Percentiles rank a stretch among this genome's conserved stretches.
These are phyloP conservation scores for Lepisosteus osseus DNA, from an alignment of 2,113 vertebrate genomes.

Conservation along the genomic window DNA sequence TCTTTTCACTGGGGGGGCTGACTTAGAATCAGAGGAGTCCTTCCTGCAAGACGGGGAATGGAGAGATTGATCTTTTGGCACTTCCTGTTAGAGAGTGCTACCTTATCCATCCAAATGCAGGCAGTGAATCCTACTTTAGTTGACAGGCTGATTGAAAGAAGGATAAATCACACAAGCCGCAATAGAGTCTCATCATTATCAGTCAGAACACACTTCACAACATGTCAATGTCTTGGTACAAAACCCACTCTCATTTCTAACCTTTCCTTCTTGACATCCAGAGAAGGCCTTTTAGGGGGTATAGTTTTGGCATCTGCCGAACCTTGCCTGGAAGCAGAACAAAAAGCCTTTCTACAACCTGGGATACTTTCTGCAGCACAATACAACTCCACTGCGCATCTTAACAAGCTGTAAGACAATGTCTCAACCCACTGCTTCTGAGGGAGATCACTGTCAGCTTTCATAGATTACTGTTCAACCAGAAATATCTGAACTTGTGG, in stretches of 20 bases:
- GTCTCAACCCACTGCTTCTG: no score
- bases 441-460: no score
- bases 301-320: background rate
- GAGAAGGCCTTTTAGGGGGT: background rate
- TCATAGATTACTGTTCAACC: no score
- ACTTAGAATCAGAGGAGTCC: constrained; percentile 57
- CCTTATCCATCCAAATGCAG: no score
- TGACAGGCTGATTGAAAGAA: background rate
- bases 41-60: constrained; percentile 46
- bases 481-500: no score
- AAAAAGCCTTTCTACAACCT: background rate
- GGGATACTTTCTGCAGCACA: background rate
- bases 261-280: constrained; percentile 61
- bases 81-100: no score
- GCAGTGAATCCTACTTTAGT: background rate
- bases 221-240: no score
- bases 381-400: no score
- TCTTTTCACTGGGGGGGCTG: constrained; percentile 39
- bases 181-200: no score
- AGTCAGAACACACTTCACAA: no score
- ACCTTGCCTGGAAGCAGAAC: background rate
- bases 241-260: constrained; percentile 15
- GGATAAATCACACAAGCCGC: no score
- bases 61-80: background rate
- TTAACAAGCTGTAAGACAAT: no score